These are phyloP conservation scores for Stegostoma tigrinum DNA, from an alignment of 2,113 vertebrate species.

Conservation along the genomic window DNA sequence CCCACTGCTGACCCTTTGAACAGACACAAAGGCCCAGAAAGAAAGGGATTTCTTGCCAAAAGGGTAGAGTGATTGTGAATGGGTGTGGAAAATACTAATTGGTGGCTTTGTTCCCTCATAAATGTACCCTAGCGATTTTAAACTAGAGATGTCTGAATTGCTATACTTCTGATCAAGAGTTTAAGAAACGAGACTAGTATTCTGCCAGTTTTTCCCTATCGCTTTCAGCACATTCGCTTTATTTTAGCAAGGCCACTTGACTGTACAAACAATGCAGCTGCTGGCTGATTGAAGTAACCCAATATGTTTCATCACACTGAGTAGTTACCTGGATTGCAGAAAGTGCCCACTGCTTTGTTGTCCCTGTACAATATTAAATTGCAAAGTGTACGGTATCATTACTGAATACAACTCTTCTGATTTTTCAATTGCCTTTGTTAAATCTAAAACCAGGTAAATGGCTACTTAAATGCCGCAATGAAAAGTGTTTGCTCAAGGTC, in stretches of 20 bases:
- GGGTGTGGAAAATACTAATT: slow-evolving; percentile 74
- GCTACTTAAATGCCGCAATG: neutral
- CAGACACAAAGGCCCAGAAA: slow-evolving; percentile 56
- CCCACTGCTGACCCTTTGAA: slow-evolving; percentile 41
- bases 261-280: slow-evolving; percentile 50
- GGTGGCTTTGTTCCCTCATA: slow-evolving; percentile 67
- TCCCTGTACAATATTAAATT: neutral
- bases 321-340: slow-evolving; percentile 31
- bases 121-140: slow-evolving; percentile 65
- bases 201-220: slow-evolving; percentile 52
- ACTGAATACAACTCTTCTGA: neutral
- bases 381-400: neutral
- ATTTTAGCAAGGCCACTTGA: slow-evolving; percentile 48
- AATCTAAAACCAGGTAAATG: neutral
- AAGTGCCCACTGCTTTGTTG: neutral
- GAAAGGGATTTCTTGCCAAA: slow-evolving; percentile 58
- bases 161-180: slow-evolving; percentile 56
- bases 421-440: neutral
- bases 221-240: slow-evolving; percentile 37
- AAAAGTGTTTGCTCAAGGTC: neutral
- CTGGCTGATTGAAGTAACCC: slow-evolving; percentile 42
- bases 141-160: slow-evolving; percentile 59
- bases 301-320: slow-evolving; percentile 36
- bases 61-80: slow-evolving; percentile 65
- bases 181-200: slow-evolving; percentile 58